A percentile compares a stretch with the other conserved stretches of the same genome.
These are phyloP conservation scores for Amblyopsis rosae DNA, from an alignment of 2,113 vertebrate species.

Conservation along the genomic window DNA sequence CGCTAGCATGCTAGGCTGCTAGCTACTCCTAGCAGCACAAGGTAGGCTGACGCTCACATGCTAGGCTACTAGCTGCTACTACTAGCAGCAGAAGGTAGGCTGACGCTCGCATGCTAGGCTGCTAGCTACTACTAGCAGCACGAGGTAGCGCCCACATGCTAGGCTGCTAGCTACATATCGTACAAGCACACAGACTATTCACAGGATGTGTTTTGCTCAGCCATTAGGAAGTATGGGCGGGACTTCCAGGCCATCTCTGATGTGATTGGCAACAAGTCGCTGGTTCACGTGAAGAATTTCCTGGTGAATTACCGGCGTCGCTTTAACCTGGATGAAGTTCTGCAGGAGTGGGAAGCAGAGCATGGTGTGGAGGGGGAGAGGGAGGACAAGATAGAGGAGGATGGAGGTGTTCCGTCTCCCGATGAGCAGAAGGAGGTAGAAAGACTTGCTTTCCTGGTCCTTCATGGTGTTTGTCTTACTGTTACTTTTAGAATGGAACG, in stretches of 20 bases:
- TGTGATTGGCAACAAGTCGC: slow-evolving; percentile 97
- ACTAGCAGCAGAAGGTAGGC: slow-evolving; percentile 72
- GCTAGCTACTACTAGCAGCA: slow-evolving; percentile 93
- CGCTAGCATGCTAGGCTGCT: slow-evolving; percentile 77
- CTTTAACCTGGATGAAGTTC: slow-evolving; percentile 96
- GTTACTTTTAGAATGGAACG: too few species aligned
- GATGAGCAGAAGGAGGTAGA: slow-evolving; percentile 83
- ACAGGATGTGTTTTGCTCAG: slow-evolving; percentile 60
- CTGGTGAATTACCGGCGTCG: slow-evolving; percentile 96
- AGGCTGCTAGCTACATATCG: too few species aligned
- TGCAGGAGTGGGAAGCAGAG: slow-evolving; percentile 97
- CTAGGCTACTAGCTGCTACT: slow-evolving; percentile 55
- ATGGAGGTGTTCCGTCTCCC: slow-evolving; percentile 75
- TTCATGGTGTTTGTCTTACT: too few species aligned
- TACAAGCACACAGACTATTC: too few species aligned
- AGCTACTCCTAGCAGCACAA: slow-evolving; percentile 51
- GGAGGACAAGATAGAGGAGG: slow-evolving; percentile 79
- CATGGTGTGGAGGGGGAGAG: slow-evolving; percentile 85
- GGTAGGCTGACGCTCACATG: background rate
- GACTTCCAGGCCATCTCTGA: slow-evolving; percentile 98
- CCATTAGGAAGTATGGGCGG: slow-evolving; percentile 94
- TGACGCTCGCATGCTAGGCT: slow-evolving; percentile 72
- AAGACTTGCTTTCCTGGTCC: background rate
- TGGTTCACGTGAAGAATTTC: slow-evolving; percentile 98
- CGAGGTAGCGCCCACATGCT: slow-evolving; percentile 80